Base-by-base conservation (phyloP, 2,797 vertebrate genomes). In the Oreochromis mossambicus region DNA sequence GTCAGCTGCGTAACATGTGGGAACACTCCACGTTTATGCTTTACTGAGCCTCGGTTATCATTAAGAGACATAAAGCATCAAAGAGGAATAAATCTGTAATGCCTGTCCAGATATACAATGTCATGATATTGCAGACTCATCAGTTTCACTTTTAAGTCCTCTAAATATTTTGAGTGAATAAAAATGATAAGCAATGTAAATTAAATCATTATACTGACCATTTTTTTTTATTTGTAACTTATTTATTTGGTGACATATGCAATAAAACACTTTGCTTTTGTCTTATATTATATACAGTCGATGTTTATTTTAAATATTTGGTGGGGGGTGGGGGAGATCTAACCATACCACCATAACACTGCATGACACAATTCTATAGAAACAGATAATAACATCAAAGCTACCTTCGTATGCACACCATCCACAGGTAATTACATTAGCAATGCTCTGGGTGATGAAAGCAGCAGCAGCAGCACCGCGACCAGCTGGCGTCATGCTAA, bases 401-500 rank as follows among this genome's bases (percentile, higher is more conserved):
- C 3, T 6, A 21, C 82, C 26, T 66, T 63, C 8, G 13, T 81
- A 61, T 41, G 11, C 48, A 85, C 85, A 83, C 56, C 12, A 50
- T 80, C 54, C 38, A 17, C 43, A 88, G 86, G 85, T 90, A 94
- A 95, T 95, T 94, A 92, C 91, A 93, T 96, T 94, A 95, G 96
- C 92, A 51, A 84, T 92, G 94, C 85, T 91, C 87, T 75, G 52
- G 76, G 29, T 66, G 87, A 66, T 78, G 41, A 78, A 76, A 85
- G 70, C 76, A 41, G 77, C 15, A 68, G 63, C 26, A 73, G 43
- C 26, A 3, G 82, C 48, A 86, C 93, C 86, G 91, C 77, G 89
- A 96, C 95, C 93, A 94, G 91, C 93, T 96, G 94, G 95, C 88
- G 87, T 96, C 95, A 92, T 90, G 92, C 93, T 96, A 95, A 96